phyloP scores from a whole-genome alignment of 2,113 vertebrate genomes.

The Nannobrachium achirus region DNA sequence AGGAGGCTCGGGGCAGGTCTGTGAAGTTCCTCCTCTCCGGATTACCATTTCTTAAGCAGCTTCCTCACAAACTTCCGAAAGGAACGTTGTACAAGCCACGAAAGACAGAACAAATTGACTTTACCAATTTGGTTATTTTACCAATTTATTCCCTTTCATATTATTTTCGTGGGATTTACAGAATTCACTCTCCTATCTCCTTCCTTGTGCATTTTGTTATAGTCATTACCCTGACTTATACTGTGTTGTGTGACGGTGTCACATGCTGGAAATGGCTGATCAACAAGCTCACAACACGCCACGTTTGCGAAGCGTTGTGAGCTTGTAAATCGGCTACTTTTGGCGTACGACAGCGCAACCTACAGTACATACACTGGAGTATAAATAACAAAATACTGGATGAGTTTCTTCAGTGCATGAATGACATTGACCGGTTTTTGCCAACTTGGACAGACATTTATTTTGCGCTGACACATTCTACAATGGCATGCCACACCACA shows the following conservation, averaged over 20 bases:
- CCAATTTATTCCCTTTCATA: conserved; percentile 51
- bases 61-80: conserved; percentile 78
- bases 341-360: too few species aligned
- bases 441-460: background rate
- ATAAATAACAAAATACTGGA: too few species aligned
- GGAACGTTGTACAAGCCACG: conserved; percentile 49
- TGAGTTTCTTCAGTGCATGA: too few species aligned
- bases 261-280: too few species aligned
- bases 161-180: conserved; percentile 37
- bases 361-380: too few species aligned
- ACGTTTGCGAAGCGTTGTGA: too few species aligned
- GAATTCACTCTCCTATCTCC: conserved; percentile 5
- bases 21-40: conserved; percentile 77
- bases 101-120: conserved; percentile 25
- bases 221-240: too few species aligned
- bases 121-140: conserved; percentile 62
- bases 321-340: too few species aligned
- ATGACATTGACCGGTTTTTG: background rate
- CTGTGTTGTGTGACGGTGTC: too few species aligned
- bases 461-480: background rate
- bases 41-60: conserved; percentile 85
- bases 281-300: too few species aligned
- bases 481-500: background rate
- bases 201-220: too few species aligned
- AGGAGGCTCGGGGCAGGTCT: conserved; percentile 78